Conservation (phyloP, 2,797 vertebrate genomes). For the Phaenicophaeus curvirostris region DNA sequence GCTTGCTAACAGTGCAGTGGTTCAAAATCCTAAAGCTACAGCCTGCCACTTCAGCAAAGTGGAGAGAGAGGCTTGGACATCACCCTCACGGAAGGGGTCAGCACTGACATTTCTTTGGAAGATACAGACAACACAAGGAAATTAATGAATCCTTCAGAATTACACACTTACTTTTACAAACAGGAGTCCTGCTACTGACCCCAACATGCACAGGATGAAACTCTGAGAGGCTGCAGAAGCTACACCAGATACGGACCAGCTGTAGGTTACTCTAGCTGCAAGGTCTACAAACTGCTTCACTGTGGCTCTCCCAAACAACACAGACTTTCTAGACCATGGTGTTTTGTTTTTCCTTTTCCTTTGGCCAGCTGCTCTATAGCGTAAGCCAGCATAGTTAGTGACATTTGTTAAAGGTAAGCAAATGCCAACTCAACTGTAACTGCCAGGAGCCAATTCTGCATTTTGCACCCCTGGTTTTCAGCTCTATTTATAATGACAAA, state of each 20-base stretch:
- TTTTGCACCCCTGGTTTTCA: neutral
- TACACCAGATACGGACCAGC: accelerated
- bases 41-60: neutral
- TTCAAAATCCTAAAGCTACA: neutral
- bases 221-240: neutral
- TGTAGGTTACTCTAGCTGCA: neutral
- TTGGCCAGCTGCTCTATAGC: neutral
- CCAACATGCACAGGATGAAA: accelerated
- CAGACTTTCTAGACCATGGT: neutral
- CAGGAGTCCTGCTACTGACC: neutral
- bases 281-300: neutral
- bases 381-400: neutral
- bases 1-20: neutral
- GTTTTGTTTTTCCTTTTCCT: neutral
- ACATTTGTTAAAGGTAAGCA: slow-evolving; percentile 28
- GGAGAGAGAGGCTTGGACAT: neutral
- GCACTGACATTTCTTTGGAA: neutral
- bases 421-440: neutral
- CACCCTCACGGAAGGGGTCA: neutral
- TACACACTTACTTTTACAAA: neutral
- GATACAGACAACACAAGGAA: neutral
- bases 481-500: neutral
- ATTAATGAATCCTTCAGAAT: neutral
- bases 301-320: accelerated
- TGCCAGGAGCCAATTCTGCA: neutral